Percentiles rank a stretch among this genome's conserved stretches.
Conservation (phyloP, 2,113 vertebrate genomes). For the Engraulis encrasicolus region DNA sequence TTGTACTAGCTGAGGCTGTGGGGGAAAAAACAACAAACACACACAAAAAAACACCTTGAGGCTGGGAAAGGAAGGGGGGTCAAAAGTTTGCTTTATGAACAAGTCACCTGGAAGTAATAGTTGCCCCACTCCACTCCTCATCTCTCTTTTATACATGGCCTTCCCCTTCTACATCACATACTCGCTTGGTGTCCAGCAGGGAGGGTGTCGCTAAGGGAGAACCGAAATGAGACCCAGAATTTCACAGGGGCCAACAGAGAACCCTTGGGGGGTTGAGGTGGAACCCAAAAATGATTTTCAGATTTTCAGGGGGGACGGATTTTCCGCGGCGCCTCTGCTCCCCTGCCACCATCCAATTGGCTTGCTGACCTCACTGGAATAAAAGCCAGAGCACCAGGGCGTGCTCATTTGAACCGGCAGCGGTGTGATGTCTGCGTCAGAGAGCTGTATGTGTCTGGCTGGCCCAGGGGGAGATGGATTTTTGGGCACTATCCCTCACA, state of each 20-base stretch:
- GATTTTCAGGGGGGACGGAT: too few species aligned
- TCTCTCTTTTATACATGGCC: background rate
- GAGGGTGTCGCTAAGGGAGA: too few species aligned
- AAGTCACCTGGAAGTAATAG: background rate
- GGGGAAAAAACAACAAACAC: background rate
- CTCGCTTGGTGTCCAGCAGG: background rate
- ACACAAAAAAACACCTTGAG: background rate
- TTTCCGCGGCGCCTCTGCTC: background rate
- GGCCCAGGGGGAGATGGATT: slow-evolving; percentile 23
- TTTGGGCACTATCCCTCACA: slow-evolving; percentile 43
- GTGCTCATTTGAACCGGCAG: background rate
- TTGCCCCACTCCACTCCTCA: background rate
- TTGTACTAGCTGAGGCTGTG: background rate
- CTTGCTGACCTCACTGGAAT: background rate
- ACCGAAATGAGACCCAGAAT: too few species aligned
- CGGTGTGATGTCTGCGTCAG: background rate
- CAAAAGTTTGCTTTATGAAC: slow-evolving; percentile 16
- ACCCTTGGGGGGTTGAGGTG: too few species aligned
- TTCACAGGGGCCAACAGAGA: too few species aligned
- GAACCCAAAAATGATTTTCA: too few species aligned
- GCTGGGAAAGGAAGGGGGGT: background rate
- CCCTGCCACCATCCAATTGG: background rate
- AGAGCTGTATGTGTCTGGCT: slow-evolving; percentile 23
- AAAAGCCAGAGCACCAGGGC: background rate
- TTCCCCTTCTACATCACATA: background rate